Conservation (phyloP, 2,113 vertebrate species). For the Paradoxurus hermaphroditus region DNA sequence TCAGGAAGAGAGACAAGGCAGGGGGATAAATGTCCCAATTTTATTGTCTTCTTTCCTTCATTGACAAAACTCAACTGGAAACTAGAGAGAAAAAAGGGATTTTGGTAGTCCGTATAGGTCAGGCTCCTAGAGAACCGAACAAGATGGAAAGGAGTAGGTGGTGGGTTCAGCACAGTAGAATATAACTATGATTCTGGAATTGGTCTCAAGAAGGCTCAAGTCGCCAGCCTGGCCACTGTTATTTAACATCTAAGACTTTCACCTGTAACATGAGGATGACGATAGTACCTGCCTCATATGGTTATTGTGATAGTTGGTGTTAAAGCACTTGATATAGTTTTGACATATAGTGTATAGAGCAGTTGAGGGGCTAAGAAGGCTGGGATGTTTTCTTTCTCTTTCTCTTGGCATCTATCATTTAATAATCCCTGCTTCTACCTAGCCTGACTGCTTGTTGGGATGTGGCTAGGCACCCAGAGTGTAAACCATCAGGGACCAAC, state of each 20-base stretch:
- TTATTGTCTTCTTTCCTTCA: background rate
- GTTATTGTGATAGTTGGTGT: background rate
- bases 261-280: background rate
- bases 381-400: background rate
- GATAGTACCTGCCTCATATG: background rate
- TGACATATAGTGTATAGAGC: background rate
- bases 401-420: background rate
- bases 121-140: background rate
- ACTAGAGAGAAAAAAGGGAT: background rate
- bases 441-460: background rate
- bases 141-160: background rate
- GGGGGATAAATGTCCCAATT: background rate
- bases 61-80: conserved; percentile 2
- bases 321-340: background rate
- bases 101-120: background rate
- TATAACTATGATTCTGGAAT: background rate
- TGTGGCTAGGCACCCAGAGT: background rate
- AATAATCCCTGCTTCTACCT: background rate
- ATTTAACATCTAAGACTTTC: background rate
- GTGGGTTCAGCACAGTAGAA: background rate
- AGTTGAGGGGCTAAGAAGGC: background rate
- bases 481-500: background rate
- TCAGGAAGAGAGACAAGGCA: background rate
- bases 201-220: background rate
- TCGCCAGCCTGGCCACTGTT: background rate